Evolutionary conservation across 1,140 invertebrate species (phyloP).

Genomic region (Helicoverpa armigera): DNA sequence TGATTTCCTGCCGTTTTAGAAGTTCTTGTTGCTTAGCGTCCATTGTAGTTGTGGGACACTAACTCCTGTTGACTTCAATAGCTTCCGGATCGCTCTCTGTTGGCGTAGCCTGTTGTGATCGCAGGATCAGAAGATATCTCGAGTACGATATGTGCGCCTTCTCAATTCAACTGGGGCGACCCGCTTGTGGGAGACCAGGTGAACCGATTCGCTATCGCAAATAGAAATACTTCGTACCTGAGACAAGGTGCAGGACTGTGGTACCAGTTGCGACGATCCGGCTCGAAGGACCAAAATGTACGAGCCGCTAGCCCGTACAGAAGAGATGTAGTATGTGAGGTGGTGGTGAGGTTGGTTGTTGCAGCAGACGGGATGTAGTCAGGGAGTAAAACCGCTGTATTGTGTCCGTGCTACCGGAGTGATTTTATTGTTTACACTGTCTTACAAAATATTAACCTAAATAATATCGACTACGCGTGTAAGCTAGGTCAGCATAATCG

Average conservation of each 20-base stretch:
- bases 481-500: neutral
- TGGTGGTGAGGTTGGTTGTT: neutral
- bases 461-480: neutral
- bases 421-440: slow-evolving; percentile 3
- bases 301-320: slow-evolving; percentile 1
- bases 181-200: slow-evolving; percentile 11
- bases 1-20: slow-evolving; percentile 10
- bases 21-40: slow-evolving; percentile 29
- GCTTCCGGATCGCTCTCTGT: slow-evolving; percentile 23
- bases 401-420: slow-evolving; percentile 3
- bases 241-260: neutral
- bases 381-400: neutral
- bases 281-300: slow-evolving; percentile 16
- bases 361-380: neutral
- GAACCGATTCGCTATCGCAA: slow-evolving; percentile 10
- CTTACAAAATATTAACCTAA: neutral
- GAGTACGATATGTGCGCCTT: slow-evolving; percentile 4
- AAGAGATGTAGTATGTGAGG: neutral
- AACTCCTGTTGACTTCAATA: slow-evolving; percentile 26
- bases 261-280: slow-evolving; percentile 7
- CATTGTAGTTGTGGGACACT: slow-evolving; percentile 31
- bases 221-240: slow-evolving; percentile 23
- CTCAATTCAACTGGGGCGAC: slow-evolving; percentile 6
- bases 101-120: slow-evolving; percentile 4
- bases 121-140: slow-evolving; percentile 14